These are phyloP conservation scores for Colinus virginianus DNA, from an alignment of 2,113 vertebrate genomes.

Conservation along the genomic window DNA sequence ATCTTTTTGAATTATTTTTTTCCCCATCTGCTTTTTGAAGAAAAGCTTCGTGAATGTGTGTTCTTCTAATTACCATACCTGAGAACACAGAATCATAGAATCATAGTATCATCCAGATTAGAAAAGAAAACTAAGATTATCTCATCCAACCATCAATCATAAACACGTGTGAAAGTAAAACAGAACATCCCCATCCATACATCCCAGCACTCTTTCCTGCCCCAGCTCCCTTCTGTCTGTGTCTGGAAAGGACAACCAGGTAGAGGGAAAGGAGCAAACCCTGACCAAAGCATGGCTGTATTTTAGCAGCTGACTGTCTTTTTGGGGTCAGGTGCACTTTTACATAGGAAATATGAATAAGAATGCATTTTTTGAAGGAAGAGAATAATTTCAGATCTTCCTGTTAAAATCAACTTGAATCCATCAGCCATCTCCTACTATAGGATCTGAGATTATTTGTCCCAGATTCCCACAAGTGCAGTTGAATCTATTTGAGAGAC, in stretches of 20 bases:
- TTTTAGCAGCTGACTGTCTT: background rate
- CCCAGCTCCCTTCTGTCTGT: background rate
- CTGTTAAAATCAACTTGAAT: background rate
- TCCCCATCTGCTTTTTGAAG: background rate
- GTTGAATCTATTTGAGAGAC: background rate
- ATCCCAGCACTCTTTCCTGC: background rate
- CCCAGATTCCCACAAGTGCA: background rate
- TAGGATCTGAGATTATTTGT: background rate
- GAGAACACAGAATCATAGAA: background rate
- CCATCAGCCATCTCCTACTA: background rate
- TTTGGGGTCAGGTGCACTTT: background rate
- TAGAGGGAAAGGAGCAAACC: background rate
- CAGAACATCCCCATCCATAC: rapidly evolving
- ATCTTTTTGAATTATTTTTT: background rate
- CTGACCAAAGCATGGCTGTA: background rate
- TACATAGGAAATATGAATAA: background rate
- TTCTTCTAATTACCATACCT: background rate
- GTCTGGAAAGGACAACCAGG: background rate
- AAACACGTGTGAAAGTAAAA: background rate
- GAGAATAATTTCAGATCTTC: background rate
- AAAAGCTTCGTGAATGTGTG: background rate
- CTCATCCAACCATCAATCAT: no score
- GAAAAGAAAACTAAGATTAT: no score
- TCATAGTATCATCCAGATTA: no score
- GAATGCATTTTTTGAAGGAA: background rate